Evolutionary conservation across 2,888 invertebrate genomes (phyloP).

Genomic region (Mamestra brassicae): DNA sequence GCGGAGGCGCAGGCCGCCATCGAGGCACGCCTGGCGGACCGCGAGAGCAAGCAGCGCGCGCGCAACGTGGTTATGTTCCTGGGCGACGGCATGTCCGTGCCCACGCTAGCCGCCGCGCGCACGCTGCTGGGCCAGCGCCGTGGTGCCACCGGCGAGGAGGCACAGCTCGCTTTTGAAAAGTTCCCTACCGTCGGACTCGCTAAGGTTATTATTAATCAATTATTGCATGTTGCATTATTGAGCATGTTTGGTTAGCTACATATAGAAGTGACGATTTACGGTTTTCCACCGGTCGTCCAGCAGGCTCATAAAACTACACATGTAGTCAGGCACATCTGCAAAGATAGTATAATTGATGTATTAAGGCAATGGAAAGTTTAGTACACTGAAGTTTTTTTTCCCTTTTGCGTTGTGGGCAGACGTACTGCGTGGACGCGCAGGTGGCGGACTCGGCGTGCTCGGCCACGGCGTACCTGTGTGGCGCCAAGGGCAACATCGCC

Average conservation of each 20-base stretch:
- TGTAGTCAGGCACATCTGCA: too few relatives aligned
- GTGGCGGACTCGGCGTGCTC: conserved; percentile 94
- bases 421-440: conserved; percentile 91
- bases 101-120: conserved; percentile 93
- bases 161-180: conserved; percentile 50
- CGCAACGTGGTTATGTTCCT: conserved; percentile 93
- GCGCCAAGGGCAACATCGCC: conserved; percentile 92
- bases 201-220: conserved; percentile 86
- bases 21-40: conserved; percentile 69
- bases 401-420: conserved; percentile 73
- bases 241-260: neutral
- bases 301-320: neutral
- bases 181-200: conserved; percentile 92
- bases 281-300: too few relatives aligned
- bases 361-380: neutral
- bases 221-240: neutral
- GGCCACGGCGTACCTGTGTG: conserved; percentile 93
- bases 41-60: conserved; percentile 65
- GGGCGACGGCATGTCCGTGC: conserved; percentile 94
- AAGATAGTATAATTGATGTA: neutral
- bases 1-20: conserved; percentile 84
- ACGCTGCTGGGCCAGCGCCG: conserved; percentile 92
- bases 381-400: neutral
- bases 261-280: neutral
- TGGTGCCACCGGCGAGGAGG: conserved; percentile 90